Base-by-base conservation (phyloP, 2,888 invertebrate genomes). In the Yponomeuta plumbellus region DNA sequence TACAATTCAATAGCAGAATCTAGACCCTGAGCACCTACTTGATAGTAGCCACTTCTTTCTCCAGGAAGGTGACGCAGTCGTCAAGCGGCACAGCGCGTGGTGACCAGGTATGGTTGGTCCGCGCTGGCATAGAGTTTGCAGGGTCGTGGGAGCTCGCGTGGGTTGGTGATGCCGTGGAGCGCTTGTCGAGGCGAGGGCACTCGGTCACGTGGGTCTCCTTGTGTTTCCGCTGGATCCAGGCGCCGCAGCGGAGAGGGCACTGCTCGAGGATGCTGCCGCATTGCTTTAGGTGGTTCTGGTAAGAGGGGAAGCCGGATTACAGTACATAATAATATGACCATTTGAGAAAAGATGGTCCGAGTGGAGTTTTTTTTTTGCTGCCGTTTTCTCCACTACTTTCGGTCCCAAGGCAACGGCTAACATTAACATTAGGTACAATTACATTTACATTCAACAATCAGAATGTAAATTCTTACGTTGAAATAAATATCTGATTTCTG, bases 261-360 rank as follows among this genome's bases (percentile, higher is more conserved):
- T 94, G 93, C 76, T 95, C 94, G 72, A 96, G 79, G 11, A 96
- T 94, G 68, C 94, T 94, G 17, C 94, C 94, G 70, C 96, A 96
- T 71, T 93, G 92, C 68, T 94, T 93, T 68, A 94, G 80, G 72
- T 96, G 96, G 66, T 92, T 93, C 93, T 95, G 76, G 0, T 57
- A 40, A 11, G 17, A 6, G 17, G n/a, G 26, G 13, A 58, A 21
- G 1, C 44, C 17, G 17, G 44, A 17, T 6, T 52, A 5, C 13
- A 52, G 17, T 52, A 0, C 13, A 39, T n/a, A n/a, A n/a, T n/a
- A n/a, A n/a, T n/a, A n/a, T n/a, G n/a, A n/a, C n/a, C n/a, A n/a
- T n/a, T n/a, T n/a, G n/a, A n/a, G n/a, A n/a, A n/a, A n/a, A n/a
- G 34, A 34, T 34, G 8, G 8, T 34, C 8, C 34, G 6, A 34